Base-by-base conservation (phyloP, 2,888 invertebrate genomes). In the Sarcophaga variegata region DNA sequence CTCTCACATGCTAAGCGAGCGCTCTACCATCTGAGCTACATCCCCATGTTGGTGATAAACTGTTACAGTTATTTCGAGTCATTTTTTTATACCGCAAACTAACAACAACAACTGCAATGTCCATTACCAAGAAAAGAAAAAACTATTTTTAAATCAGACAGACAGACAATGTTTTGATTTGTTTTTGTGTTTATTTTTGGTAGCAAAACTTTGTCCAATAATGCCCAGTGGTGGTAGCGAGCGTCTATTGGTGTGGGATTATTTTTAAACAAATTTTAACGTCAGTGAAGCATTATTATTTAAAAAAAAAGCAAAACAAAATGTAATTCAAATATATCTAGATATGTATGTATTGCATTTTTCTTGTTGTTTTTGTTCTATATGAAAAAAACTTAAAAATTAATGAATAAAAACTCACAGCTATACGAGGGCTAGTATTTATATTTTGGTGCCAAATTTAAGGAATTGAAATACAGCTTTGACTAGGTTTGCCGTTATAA, bases 1-100 rank as follows among this genome's bases (percentile, higher is more conserved):
- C 92, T 92, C 92, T 92, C 92, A 92, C 92, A 92, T 92, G 92
- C 92, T 92, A 92, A 92, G 92, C 92, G 92, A 92, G 92, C 92
- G 92, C 92, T 92, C 92, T 92, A 92, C 92, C 92, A 91, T 92
- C 92, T 92, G 92, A 92, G 92, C 92, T 92, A 92, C 92, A 92
- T 92, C 92, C 92, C n/a, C 45, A 54, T 59, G 59, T 27, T 54
- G 17, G 27, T 27, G 37, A 10, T 37, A 37, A 37, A 37, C 37
- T 69, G 49, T 14, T 22, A 25, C 54, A 17, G 22, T 70, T 70
- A 49, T 70, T 25, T 37, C 10, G 37, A 10, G 8, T 14, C 54
- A 49, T 4, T 49, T 14, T 1, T 1, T 4, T 11, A 49, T 14
- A 49, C 11, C 27, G 59, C 54, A 71, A 20, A 10, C 54, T 17